Evolutionary conservation across 2,113 vertebrate species (phyloP).

Genomic region (Pipra filicauda): DNA sequence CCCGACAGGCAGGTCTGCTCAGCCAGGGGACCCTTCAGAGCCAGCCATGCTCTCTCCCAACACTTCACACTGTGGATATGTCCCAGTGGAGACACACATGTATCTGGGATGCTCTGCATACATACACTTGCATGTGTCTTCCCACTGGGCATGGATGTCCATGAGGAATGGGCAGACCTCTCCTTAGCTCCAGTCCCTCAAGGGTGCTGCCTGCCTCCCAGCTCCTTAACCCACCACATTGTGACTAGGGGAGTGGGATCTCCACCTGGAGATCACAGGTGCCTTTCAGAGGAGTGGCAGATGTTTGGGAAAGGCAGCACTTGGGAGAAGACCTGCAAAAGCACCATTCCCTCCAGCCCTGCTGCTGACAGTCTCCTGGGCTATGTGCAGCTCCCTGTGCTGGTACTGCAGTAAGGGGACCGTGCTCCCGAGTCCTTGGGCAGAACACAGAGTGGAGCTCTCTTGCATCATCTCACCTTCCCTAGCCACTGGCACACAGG

Average conservation of each 20-base stretch:
- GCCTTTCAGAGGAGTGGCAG: background rate
- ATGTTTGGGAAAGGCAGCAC: background rate
- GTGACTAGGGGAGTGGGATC: background rate
- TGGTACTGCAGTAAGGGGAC: accelerated
- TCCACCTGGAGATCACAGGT: background rate
- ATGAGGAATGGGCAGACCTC: background rate
- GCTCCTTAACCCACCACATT: background rate
- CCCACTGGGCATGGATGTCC: accelerated
- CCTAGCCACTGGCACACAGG: background rate
- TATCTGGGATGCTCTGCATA: background rate
- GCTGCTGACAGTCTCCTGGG: background rate
- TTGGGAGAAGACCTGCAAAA: background rate
- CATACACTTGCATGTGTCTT: background rate
- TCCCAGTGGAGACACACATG: accelerated
- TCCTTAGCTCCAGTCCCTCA: background rate
- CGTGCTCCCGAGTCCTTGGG: accelerated
- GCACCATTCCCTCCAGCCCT: background rate
- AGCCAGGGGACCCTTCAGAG: background rate
- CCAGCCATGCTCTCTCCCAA: background rate
- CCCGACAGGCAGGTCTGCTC: background rate
- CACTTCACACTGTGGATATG: background rate
- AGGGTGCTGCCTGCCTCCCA: background rate
- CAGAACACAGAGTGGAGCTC: background rate
- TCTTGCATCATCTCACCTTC: background rate
- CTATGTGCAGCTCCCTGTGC: background rate